Conservation (phyloP, 2,888 invertebrate species). For the Leucophora obtusa region DNA sequence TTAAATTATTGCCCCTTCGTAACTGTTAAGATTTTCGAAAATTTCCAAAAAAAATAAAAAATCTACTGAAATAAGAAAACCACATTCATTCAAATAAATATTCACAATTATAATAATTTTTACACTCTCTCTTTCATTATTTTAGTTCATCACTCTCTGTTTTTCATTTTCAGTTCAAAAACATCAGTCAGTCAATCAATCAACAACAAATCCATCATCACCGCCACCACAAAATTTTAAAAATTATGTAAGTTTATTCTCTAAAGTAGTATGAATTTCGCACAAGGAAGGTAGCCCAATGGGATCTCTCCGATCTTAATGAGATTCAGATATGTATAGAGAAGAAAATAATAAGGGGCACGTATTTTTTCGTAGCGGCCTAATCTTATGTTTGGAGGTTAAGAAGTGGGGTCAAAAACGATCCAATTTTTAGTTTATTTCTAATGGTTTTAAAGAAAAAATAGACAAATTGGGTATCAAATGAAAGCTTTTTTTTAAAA, state of each 20-base stretch:
- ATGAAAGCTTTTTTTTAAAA: no score
- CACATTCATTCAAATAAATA: background rate
- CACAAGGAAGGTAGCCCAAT: no score
- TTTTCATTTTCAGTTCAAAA: conserved; percentile 37
- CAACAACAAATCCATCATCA: conserved; percentile 59
- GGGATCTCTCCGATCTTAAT: no score
- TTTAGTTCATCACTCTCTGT: background rate
- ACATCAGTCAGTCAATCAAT: conserved; percentile 57
- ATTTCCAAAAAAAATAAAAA: background rate
- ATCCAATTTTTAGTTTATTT: no score
- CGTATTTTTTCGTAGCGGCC: no score
- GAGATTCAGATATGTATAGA: no score
- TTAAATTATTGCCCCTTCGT: background rate
- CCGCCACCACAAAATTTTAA: conserved; percentile 7
- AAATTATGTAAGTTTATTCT: background rate
- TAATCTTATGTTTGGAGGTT: no score
- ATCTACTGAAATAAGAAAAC: background rate
- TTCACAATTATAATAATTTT: background rate
- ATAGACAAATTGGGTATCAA: no score
- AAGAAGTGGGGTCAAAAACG: no score
- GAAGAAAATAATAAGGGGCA: no score
- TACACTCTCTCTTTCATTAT: conserved; percentile 10
- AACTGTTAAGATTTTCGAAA: background rate
- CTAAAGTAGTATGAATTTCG: background rate
- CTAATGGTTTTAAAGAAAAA: no score